phyloP scores from a whole-genome alignment of 2,113 vertebrate species.

The Propithecus coquereli region DNA sequence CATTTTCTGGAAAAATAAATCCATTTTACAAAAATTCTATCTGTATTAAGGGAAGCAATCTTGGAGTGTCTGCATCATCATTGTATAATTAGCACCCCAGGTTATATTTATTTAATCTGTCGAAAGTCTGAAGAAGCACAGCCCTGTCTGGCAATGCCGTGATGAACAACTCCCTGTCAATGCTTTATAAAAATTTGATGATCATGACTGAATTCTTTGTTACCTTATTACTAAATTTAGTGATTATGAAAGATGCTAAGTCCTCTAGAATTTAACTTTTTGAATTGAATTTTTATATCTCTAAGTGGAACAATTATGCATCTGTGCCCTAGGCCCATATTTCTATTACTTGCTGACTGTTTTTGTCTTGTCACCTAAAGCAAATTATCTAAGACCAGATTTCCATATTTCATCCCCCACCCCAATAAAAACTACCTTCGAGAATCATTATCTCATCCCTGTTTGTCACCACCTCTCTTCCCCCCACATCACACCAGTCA shows the following conservation, averaged over 20 bases:
- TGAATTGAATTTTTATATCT: not conserved
- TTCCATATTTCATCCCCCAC: not conserved
- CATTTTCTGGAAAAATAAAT: not conserved
- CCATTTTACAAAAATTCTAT: not conserved
- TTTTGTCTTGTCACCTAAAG: not conserved
- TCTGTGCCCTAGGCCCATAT: not conserved
- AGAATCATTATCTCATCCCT: not conserved
- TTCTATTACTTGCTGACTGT: not conserved
- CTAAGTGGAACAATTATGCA: not conserved
- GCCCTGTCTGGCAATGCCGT: constrained; percentile 68
- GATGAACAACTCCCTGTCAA: constrained; percentile 73
- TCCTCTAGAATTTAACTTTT: not conserved
- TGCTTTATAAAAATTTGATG: not conserved
- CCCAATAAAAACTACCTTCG: not conserved
- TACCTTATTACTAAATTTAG: not conserved
- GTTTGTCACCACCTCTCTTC: not conserved
- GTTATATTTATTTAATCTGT: constrained; percentile 80
- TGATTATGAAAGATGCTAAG: not conserved
- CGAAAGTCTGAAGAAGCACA: constrained; percentile 72
- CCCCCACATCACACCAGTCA: not conserved
- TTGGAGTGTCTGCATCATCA: constrained; percentile 54
- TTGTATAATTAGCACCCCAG: constrained; percentile 77
- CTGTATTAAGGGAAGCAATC: constrained; percentile 42
- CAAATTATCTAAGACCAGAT: not conserved
- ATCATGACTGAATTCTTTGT: not conserved